A percentile compares a stretch with the other conserved stretches of the same genome.
These are phyloP conservation scores for Cassiopea xamachana DNA, from an alignment of 30 jellyfish, hydroid and myxozoan species.

Conservation along the genomic window DNA sequence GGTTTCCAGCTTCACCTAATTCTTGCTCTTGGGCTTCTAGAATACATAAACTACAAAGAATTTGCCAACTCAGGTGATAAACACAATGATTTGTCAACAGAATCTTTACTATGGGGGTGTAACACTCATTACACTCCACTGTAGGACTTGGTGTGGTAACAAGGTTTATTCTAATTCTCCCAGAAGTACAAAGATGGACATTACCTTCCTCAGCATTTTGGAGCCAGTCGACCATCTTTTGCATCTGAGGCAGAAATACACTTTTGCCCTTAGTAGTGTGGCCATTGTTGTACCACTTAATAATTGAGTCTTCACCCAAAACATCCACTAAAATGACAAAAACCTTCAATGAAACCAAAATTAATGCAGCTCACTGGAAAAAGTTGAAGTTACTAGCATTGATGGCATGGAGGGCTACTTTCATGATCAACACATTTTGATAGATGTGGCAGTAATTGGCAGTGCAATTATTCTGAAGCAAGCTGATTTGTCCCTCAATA, in stretches of 20 bases:
- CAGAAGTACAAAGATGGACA: neutral
- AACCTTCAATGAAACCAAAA: neutral
- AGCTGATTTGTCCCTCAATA: too few species aligned
- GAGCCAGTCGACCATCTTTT: constrained; percentile 96
- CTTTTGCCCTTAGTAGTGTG: constrained; percentile 93
- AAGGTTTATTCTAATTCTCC: neutral
- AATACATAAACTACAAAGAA: too few species aligned
- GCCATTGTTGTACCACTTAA: constrained; percentile 91
- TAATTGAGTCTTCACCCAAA: constrained; percentile 94
- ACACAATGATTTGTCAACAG: too few species aligned
- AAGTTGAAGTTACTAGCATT: neutral
- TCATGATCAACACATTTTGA: too few species aligned
- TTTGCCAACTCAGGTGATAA: too few species aligned
- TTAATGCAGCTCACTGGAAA: neutral
- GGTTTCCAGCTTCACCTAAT: too few species aligned
- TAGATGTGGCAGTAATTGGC: too few species aligned
- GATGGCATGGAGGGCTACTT: neutral
- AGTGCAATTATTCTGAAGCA: too few species aligned
- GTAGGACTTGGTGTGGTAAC: too few species aligned
- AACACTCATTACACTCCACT: too few species aligned
- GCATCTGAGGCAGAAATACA: constrained; percentile 97
- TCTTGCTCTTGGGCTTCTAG: too few species aligned
- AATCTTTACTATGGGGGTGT: too few species aligned
- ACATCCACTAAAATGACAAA: constrained; percentile 82
- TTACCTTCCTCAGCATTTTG: constrained; percentile 97